Base-by-base conservation (phyloP, 2,888 invertebrate genomes). In the Spicauda simplicius region DNA sequence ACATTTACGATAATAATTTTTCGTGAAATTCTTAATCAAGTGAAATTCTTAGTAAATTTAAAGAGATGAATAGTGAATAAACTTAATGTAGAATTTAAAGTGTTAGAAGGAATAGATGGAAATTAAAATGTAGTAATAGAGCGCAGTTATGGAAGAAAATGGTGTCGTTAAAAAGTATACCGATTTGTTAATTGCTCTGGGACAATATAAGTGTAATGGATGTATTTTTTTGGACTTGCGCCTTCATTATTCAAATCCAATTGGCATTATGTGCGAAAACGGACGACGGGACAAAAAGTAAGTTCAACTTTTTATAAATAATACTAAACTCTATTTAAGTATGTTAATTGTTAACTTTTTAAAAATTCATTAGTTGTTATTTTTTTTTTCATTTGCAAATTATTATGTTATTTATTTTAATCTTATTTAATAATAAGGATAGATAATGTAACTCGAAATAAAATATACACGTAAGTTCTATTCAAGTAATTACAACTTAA, bases 141-240 rank as follows among this genome's bases (percentile, higher is more conserved):
- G 76, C 75, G 78, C 79, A 88, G 88, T 88, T 78, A 91, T 91
- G 91, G 91, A 89, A 88, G 81, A 87, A 73, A 78, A 91, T 90
- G 89, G 75, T 68, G 73, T 70, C 71, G 64, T 72, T 69, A 75
- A 74, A 76, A 77, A 75, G 69, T 74, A 76, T 77, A 70, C 75
- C 72, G 76, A 80, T 84, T 78, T 81, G 80, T 78, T 90, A 80
- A 87, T 78, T 68, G 76, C 74, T 81, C 76, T 77, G 75, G 61
- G 73, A 78, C 73, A 55, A 69, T 69, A 79, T 79, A 77, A 73
- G 80, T 86, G 80, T 77, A 89, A 92, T 92, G 92, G 91, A 91
- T 85, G 90, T 91, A 85, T 85, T 87, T 77, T 83, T 86, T 79
- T 88, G 86, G 88, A 84, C 77, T 76, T 85, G 75, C 76, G 74